Evolutionary conservation across 2,797 vertebrate species (phyloP), one percentile per base, ranked within the genome.

Genomic region (Tiaroga cobitis): DNA sequence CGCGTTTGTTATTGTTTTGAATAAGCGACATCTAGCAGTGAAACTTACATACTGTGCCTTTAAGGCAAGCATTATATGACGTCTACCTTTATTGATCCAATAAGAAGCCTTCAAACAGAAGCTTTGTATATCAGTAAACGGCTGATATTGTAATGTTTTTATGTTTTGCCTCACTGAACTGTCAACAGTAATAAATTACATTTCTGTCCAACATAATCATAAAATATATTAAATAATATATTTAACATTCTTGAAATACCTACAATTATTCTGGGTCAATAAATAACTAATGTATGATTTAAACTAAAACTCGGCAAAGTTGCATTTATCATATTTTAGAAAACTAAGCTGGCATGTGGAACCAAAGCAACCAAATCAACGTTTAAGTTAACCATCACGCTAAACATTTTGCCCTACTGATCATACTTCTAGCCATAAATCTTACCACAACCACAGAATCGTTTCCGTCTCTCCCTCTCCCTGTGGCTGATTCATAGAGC

Each of bases 401-500:
- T 24, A 49, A 68, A 70, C 29, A 24, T 19, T 75, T 63, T 51
- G 63, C 78, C 81, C 81, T 88, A 39, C 37, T 19, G 79, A 67
- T 34, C 79, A 65, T 37, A 56, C 56, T 89, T 83, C 1, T 37
- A 26, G 19, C 18, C 34, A 34, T 16, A 43, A 69, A 63, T 39
- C 5, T 70, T 51, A 80, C 83, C 90, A 82, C 54, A 95, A 86
- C 95, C 90, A 92, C 93, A 88, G 19, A 94, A 89, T 9, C 74
- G 85, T 67, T 91, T 92, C 89, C 88, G 86, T 86, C 92, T 90
- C 81, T 92, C 93, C 92, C 92, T 90, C 81, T 92, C 93, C 92
- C 94, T 93, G 91, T 87, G 94, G 91, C 93, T 94, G 95, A 93
- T 96, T 93, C 94, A 93, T 92, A 95, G 92, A 91, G 91, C 86